These are phyloP conservation scores for Chalcis sispes DNA, from an alignment of 2,888 invertebrate genomes.

Conservation along the genomic window DNA sequence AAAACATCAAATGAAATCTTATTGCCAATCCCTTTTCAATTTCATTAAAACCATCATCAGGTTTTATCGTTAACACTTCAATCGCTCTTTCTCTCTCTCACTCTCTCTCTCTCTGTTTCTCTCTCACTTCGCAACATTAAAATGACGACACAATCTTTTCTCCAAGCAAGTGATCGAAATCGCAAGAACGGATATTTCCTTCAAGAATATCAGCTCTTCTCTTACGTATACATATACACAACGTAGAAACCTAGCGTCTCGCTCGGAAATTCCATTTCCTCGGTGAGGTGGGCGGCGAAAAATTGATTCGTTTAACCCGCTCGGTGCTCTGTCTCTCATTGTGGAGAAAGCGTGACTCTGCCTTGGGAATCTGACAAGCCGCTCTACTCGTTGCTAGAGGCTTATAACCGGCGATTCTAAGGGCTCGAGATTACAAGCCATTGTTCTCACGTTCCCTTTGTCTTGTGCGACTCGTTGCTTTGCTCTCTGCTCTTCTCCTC, in stretches of 20 bases:
- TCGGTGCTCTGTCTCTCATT: conserved; percentile 62
- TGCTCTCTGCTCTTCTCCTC: neutral
- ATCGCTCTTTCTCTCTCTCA: conserved; percentile 8
- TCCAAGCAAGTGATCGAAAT: conserved; percentile 30
- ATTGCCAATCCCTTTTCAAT: no score
- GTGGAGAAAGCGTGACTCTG: neutral
- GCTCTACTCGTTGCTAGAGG: conserved; percentile 45
- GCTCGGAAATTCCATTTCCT: conserved; percentile 66
- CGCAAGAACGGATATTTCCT: conserved; percentile 60
- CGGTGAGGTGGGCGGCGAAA: conserved; percentile 62
- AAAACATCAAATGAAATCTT: no score
- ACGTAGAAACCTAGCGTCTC: conserved; percentile 26
- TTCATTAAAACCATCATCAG: conserved; percentile 64
- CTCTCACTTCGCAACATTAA: conserved; percentile 6
- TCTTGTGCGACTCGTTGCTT: conserved; percentile 73
- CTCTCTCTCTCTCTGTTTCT: conserved; percentile 42
- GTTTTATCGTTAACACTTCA: no score
- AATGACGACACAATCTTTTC: neutral
- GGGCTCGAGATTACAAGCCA: conserved; percentile 75
- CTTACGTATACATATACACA: no score
- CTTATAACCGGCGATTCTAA: conserved; percentile 68
- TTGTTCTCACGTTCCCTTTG: conserved; percentile 73
- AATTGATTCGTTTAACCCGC: conserved; percentile 74
- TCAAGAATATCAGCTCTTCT: conserved; percentile 49
- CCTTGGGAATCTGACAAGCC: conserved; percentile 62